Base-by-base conservation (phyloP, 2,797 vertebrate species). In the Danio tinwini region DNA sequence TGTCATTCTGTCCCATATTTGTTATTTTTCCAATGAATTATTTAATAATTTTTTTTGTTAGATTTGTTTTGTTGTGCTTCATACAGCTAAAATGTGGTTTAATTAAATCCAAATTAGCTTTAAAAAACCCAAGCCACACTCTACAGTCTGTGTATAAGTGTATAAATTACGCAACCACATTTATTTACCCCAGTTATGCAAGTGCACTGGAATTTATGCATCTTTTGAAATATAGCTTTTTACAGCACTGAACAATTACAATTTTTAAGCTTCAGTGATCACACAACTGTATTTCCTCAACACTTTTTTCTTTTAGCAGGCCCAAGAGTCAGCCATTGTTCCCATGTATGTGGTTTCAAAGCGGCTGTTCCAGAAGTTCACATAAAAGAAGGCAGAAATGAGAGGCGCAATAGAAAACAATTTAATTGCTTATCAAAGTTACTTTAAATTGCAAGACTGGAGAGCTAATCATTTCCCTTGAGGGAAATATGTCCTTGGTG, bases 371-470 rank as follows among this genome's bases (percentile, higher is more conserved):
- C 88, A 87, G 91, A 92, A 91, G 90, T 87, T 80, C 83, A 92
- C 86, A 89, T 92, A 89, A 92, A 92, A 91, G 87, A 83, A 87
- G 87, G 79, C 85, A 89, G 88, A 91, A 63, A 88, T 86, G 74
- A 82, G 85, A 91, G 86, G 91, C 89, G 90, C 90, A 92, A 92
- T 85, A 88, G 88, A 81, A 90, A 92, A 90, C 89, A 90, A 85
- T 92, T 93, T 93, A 94, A 94, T 94, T 94, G 92, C 91, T 93
- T 92, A 94, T 94, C 93, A 94, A 94, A 94, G 93, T 92, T 91
- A 81, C 84, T 91, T 92, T 88, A 88, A 86, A 92, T 90, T 91
- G 89, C 87, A 87, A 89, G 88, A 89, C 86, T 76, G 84, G 85
- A 88, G 85, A 90, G 89, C 89, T 94, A 94, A 94, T 93, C 90